A percentile compares a stretch with the other conserved stretches of the same genome.
Conservation (phyloP, 2,888 invertebrate genomes). For the Callinectes sapidus region DNA sequence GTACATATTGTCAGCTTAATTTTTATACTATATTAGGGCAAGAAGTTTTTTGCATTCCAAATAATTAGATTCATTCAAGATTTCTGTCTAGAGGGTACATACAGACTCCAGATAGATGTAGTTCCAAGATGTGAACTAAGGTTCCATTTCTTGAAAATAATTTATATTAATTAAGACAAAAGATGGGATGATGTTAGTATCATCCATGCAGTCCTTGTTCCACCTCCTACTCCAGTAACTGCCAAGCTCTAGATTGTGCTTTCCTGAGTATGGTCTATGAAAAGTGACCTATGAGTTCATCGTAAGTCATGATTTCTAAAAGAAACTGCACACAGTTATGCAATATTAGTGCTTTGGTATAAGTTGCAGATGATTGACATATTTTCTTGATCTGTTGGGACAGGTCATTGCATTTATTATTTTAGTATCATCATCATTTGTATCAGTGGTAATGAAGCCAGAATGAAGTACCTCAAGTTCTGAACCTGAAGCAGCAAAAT, state of each 20-base stretch:
- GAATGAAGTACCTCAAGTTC: conserved; percentile 30
- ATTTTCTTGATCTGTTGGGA: neutral
- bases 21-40: conserved; percentile 35
- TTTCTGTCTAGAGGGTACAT: neutral
- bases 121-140: conserved; percentile 5
- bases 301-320: neutral
- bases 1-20: conserved; percentile 6
- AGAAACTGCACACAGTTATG: neutral
- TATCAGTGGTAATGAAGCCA: conserved; percentile 21
- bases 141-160: neutral
- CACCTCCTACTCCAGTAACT: conserved; percentile 1
- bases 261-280: neutral
- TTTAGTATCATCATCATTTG: neutral
- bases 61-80: conserved; percentile 29
- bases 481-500: conserved; percentile 36
- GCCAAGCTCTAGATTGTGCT: conserved; percentile 1
- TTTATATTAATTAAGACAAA: conserved; percentile 6
- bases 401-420: conserved; percentile 13
- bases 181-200: neutral
- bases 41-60: conserved; percentile 29
- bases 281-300: neutral
- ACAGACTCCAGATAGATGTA: conserved; percentile 9
- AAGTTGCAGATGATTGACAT: neutral
- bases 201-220: conserved; percentile 11
- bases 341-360: neutral